Percentiles rank a stretch among this genome's conserved stretches.
phyloP scores from a whole-genome alignment of 2,888 invertebrate genomes.

The Neoascia interrupta region DNA sequence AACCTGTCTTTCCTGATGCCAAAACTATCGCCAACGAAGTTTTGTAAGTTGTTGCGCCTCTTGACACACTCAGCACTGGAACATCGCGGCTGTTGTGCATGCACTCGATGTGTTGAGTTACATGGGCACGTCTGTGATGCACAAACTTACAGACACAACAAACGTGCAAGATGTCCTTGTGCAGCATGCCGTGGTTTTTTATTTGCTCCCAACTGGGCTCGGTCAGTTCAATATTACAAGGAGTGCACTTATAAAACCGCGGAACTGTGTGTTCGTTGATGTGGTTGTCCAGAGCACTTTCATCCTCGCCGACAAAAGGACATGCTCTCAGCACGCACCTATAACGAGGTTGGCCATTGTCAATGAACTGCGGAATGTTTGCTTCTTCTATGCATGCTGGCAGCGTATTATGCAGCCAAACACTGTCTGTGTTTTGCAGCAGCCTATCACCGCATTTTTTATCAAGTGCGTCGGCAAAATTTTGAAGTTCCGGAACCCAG shows the following conservation, averaged over 20 bases:
- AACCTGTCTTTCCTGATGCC: constrained; percentile 5
- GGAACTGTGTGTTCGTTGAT: constrained; percentile 28
- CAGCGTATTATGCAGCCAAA: constrained; percentile 25
- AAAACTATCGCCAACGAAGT: constrained; percentile 26
- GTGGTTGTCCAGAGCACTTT: constrained; percentile 23
- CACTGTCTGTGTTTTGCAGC: background rate
- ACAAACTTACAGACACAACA: constrained; percentile 55
- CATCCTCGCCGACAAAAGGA: constrained; percentile 20
- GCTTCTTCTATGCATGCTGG: constrained; percentile 19
- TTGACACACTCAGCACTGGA: constrained; percentile 30
- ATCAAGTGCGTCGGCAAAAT: constrained; percentile 1
- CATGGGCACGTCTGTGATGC: constrained; percentile 6
- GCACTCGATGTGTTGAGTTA: constrained; percentile 28
- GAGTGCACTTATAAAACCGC: constrained; percentile 8
- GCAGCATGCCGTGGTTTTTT: constrained; percentile 41
- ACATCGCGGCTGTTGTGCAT: constrained; percentile 52
- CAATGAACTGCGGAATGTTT: constrained; percentile 24
- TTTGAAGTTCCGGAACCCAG: constrained; percentile 19
- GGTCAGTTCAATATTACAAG: background rate
- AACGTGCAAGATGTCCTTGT: constrained; percentile 4
- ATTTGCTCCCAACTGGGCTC: constrained; percentile 27
- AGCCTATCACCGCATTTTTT: background rate
- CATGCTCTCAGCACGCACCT: constrained; percentile 36
- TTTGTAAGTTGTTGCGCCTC: constrained; percentile 7
- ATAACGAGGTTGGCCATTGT: background rate